Conservation (phyloP, 2,888 invertebrate genomes). For the Phengaris alcon region DNA sequence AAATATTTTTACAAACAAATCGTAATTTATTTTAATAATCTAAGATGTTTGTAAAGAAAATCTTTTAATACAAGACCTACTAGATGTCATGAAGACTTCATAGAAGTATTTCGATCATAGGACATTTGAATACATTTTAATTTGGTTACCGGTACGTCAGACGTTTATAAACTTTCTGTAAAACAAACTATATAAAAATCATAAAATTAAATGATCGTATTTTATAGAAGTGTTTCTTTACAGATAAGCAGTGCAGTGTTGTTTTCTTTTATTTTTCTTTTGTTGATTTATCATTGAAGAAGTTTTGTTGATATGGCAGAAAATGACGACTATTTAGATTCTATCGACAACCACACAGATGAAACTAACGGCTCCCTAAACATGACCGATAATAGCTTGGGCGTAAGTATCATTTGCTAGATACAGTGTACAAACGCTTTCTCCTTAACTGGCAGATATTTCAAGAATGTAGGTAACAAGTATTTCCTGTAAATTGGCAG, state of each 20-base stretch:
- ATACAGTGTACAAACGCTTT: not conserved
- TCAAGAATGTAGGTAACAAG: not conserved
- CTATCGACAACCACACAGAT: conserved; percentile 77
- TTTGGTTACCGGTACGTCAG: conserved; percentile 78
- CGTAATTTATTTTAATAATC: conserved; percentile 59
- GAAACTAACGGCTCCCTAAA: conserved; percentile 81
- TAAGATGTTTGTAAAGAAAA: conserved; percentile 48
- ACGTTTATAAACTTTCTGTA: conserved; percentile 44
- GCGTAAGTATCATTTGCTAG: conserved; percentile 53
- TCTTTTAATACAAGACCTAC: not conserved
- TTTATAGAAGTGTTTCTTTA: conserved; percentile 41
- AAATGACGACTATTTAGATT: conserved; percentile 75
- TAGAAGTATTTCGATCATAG: conserved; percentile 62
- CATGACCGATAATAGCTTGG: conserved; percentile 73
- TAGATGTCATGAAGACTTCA: not conserved
- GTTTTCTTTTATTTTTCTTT: conserved; percentile 43
- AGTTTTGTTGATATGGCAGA: conserved; percentile 67
- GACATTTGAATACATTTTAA: conserved; percentile 45
- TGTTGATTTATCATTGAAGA: conserved; percentile 34
- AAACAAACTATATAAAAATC: conserved; percentile 44
- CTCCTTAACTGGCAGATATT: not conserved
- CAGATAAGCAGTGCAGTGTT: conserved; percentile 50
- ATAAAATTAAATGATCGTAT: conserved; percentile 33
- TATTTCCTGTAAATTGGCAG: not conserved
- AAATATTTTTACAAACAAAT: conserved; percentile 55